Conservation (phyloP, 1,140 invertebrate species). For the Aphelenchoides avenae region DNA sequence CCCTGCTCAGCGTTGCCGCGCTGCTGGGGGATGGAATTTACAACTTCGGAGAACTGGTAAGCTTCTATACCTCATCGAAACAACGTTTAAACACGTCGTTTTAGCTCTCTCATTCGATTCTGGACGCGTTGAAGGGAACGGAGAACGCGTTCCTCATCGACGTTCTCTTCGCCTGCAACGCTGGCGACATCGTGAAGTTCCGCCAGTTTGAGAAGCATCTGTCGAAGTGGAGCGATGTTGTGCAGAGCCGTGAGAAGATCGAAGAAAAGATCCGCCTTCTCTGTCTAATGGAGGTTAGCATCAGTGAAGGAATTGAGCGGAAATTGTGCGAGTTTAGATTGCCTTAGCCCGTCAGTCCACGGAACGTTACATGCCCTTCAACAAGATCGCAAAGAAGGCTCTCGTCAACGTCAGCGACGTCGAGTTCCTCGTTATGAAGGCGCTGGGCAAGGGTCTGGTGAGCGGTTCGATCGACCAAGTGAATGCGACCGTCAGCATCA, state of each 20-base stretch:
- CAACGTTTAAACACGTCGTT: too few species aligned
- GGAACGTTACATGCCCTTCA: slow-evolving; percentile 76
- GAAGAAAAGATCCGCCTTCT: slow-evolving; percentile 86
- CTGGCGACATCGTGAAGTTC: slow-evolving; percentile 80
- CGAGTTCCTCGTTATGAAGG: slow-evolving; percentile 95
- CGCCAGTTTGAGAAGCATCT: slow-evolving; percentile 75
- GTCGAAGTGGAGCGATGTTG: slow-evolving; percentile 78
- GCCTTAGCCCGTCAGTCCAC: slow-evolving; percentile 69
- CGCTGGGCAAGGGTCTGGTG: slow-evolving; percentile 85
- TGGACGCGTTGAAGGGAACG: slow-evolving; percentile 77
- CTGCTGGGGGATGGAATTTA: slow-evolving; percentile 90
- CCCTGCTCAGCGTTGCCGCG: slow-evolving; percentile 85
- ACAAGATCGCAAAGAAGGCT: slow-evolving; percentile 81
- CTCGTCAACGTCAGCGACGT: slow-evolving; percentile 73
- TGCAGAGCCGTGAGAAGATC: slow-evolving; percentile 73
- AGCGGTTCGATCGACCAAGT: slow-evolving; percentile 93
- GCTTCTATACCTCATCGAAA: too few species aligned
- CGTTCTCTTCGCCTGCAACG: slow-evolving; percentile 83
- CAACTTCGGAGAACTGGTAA: slow-evolving; percentile 92
- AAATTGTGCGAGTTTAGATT: slow-evolving; percentile 71
- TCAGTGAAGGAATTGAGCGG: slow-evolving; percentile 70
- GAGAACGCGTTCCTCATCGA: slow-evolving; percentile 82
- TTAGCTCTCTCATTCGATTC: slow-evolving; percentile 73
- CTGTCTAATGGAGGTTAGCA: slow-evolving; percentile 88
- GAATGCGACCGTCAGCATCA: slow-evolving; percentile 73